phyloP scores from a whole-genome alignment of 2,113 vertebrate genomes.

The Burhinus oedicnemus region DNA sequence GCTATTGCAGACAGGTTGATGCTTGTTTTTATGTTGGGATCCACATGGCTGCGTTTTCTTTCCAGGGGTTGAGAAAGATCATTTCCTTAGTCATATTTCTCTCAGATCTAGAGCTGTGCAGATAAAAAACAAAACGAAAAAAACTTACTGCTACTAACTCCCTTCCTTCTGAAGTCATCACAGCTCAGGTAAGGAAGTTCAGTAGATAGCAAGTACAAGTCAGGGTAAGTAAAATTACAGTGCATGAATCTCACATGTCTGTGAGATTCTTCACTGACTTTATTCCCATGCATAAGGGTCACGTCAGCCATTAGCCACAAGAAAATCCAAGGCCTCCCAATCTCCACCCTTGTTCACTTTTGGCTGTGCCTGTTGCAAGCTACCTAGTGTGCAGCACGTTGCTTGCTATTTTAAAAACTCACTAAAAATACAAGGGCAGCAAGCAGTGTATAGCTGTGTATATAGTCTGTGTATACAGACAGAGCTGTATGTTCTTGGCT shows the following conservation, averaged over 20 bases:
- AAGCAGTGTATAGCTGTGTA: background rate
- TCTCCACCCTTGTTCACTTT: background rate
- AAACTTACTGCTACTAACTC: background rate
- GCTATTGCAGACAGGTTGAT: slow-evolving; percentile 2
- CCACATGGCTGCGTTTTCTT: slow-evolving; percentile 22
- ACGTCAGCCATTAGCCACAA: background rate
- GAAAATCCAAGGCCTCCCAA: background rate
- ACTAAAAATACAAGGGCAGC: background rate
- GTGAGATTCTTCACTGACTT: background rate
- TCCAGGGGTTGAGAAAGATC: slow-evolving; percentile 23
- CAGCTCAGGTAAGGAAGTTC: background rate
- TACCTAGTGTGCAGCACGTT: background rate
- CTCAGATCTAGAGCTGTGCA: slow-evolving; percentile 27
- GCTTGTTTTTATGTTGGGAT: slow-evolving; percentile 46
- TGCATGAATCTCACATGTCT: too few species aligned
- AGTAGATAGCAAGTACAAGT: background rate
- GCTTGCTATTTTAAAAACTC: background rate
- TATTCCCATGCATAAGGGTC: background rate
- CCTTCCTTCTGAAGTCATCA: background rate
- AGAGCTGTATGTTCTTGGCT: background rate
- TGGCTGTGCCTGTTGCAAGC: background rate
- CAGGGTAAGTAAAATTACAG: background rate
- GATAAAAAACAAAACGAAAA: background rate
- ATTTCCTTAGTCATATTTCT: slow-evolving; percentile 49
- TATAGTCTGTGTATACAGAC: background rate